These are phyloP conservation scores for Trididemnum nubilum DNA, from an alignment of 23 tunicate species.

Conservation along the genomic window DNA sequence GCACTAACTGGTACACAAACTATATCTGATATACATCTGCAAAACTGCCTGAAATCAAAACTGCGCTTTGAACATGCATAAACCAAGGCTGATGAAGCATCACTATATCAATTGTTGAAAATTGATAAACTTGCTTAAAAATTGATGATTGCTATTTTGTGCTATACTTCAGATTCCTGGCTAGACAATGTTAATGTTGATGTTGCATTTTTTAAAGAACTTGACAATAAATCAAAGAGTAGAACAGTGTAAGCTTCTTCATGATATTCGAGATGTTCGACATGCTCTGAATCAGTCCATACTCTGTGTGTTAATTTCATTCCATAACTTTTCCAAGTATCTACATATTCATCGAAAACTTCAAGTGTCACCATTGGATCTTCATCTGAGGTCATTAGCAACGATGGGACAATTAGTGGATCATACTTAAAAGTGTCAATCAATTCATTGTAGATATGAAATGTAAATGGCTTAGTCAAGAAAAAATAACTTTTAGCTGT, in stretches of 20 bases:
- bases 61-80: no score
- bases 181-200: no score
- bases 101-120: no score
- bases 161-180: no score
- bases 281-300: conserved; percentile 70
- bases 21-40: no score
- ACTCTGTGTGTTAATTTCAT: conserved; percentile 22
- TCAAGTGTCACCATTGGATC: conserved; percentile 69
- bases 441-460: conserved; percentile 42
- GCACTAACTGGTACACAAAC: no score
- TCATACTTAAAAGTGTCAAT: conserved; percentile 40
- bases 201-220: no score
- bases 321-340: conserved; percentile 26
- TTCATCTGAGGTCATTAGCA: conserved; percentile 46
- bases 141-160: no score
- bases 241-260: conserved; percentile 13
- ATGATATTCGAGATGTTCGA: conserved; percentile 47
- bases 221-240: neutral
- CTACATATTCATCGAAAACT: conserved; percentile 26
- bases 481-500: conserved; percentile 40
- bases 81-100: no score
- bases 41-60: no score
- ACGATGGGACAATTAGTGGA: conserved; percentile 40
- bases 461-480: conserved; percentile 43
- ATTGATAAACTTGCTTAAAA: no score